phyloP scores from a whole-genome alignment of 2,888 invertebrate species.

The Penaeus monodon region DNA sequence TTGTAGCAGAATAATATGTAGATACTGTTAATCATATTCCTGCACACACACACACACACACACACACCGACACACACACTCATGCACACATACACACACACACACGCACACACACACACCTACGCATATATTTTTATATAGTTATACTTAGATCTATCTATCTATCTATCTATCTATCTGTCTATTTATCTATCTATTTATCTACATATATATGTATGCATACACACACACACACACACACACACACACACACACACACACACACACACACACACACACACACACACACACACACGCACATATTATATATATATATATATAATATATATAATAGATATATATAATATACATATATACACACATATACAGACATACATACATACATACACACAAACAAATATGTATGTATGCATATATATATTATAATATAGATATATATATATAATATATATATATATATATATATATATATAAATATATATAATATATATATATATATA shows the following conservation, averaged over 20 bases:
- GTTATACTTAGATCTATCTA: constrained; percentile 40
- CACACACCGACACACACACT: no score
- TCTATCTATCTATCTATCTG: constrained; percentile 44
- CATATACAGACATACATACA: constrained; percentile 17
- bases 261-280: constrained; percentile 12
- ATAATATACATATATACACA: constrained; percentile 11
- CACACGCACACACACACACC: not conserved
- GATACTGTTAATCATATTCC: no score
- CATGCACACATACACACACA: constrained; percentile 10
- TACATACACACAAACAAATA: not conserved
- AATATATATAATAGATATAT: constrained; percentile 35
- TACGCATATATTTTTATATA: constrained; percentile 33
- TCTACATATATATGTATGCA: constrained; percentile 9
- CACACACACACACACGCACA: constrained; percentile 11
- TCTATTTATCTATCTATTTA: constrained; percentile 1
- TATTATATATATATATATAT: constrained; percentile 24
- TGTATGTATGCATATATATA: constrained; percentile 30
- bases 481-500: constrained; percentile 32
- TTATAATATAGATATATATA: constrained; percentile 39
- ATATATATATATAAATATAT: constrained; percentile 34
- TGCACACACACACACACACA: no score
- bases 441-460: constrained; percentile 43
- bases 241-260: constrained; percentile 13
- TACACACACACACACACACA: constrained; percentile 9
- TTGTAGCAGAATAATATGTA: no score